Base-by-base conservation (phyloP, 1,140 invertebrate genomes). In the Aphaenogaster ashmeadi region DNA sequence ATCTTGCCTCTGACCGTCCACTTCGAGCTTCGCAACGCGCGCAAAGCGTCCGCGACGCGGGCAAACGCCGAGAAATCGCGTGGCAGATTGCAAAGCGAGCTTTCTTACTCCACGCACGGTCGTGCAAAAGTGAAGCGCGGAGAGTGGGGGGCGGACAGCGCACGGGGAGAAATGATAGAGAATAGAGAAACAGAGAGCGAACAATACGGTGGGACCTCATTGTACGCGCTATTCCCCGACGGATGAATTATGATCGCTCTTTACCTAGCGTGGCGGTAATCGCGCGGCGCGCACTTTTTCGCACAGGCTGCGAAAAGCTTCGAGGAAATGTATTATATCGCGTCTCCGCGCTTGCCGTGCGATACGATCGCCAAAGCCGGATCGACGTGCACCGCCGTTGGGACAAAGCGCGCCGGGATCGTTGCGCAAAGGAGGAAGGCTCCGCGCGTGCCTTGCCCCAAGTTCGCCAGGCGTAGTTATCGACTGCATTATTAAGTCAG, bases 401-500 rank as follows among this genome's bases (percentile, higher is more conserved):
- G n/a, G 80, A 74, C 69, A 11, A 62, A 33, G 27, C 54, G 36
- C 54, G 15, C 18, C 21, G 67, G 69, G 41, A 60, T 60, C 27
- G 52, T 78, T 83, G 56, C 21, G 64, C 47, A 66, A 74, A 50
- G 50, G 66, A 36, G 69, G 44, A 69, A 77, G 47, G 54, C 60
- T 47, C 54, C 47, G 75, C 72, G 38, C 54, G 21, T 72, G 89
- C 67, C 62, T 33, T 36, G 60, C 58, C n/a, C 54, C 80, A 84
- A 74, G 80, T 84, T 84, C 54, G 54, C 80, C 80, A 56, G 80
- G 64, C 86, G 77, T 81, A 86, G 91, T 93, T 93, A 94, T 93
- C 93, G 91, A 90, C 87, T 93, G 92, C 92, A 93, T 93, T 94
- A 93, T 94, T 93, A 93, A 93, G 90, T 87, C 77, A 85, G 89